phyloP scores from a whole-genome alignment of 1,140 invertebrate genomes.

The Penaeus indicus region DNA sequence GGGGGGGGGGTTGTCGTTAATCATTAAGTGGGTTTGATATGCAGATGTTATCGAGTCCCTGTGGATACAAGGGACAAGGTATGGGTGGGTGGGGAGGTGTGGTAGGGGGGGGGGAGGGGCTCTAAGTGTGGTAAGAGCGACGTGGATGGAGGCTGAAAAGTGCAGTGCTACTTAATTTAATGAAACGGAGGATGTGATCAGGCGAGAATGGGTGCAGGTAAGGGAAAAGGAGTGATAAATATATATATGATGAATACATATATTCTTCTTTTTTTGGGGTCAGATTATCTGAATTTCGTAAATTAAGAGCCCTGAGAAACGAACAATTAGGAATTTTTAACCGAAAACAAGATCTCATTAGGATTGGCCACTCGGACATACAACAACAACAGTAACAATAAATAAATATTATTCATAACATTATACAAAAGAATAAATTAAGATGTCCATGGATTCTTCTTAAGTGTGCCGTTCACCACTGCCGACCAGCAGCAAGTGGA shows the following conservation, averaged over 20 bases:
- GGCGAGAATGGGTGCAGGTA: neutral
- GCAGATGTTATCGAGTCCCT: no score
- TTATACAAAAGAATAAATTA: slow-evolving; percentile 44
- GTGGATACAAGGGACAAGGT: no score
- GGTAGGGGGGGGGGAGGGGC: no score
- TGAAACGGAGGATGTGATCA: neutral
- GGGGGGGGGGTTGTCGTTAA: no score
- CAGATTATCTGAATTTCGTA: no score
- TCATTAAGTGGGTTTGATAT: no score
- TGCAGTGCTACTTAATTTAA: no score
- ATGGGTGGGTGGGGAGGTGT: no score
- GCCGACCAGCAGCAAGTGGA: slow-evolving; percentile 41
- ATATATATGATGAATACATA: no score
- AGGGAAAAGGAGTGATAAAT: neutral
- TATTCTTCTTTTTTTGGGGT: no score
- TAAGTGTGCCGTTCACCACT: slow-evolving; percentile 18
- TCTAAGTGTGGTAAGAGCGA: no score
- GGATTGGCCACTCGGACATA: slow-evolving; percentile 50
- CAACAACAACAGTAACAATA: slow-evolving; percentile 34
- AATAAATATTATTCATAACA: slow-evolving; percentile 47
- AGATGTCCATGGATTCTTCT: neutral
- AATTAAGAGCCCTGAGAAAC: slow-evolving; percentile 23
- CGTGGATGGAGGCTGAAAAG: no score
- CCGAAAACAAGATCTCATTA: neutral
- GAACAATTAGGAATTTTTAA: slow-evolving; percentile 18